Conservation (phyloP, 1,140 invertebrate species). For the Artemia franciscana region DNA sequence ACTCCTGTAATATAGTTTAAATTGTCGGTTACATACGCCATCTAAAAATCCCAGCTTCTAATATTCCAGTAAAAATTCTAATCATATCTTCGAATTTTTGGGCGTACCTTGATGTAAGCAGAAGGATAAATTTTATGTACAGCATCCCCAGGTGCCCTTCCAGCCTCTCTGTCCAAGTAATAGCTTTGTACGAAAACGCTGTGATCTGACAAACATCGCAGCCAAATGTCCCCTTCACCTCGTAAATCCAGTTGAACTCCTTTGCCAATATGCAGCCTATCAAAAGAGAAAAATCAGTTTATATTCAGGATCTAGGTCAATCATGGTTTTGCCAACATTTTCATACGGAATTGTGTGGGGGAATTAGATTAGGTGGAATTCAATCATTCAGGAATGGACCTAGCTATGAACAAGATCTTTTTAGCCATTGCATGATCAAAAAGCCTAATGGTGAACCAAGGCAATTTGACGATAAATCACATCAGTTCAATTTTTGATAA, state of each 20-base stretch:
- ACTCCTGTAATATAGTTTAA: too few relatives aligned
- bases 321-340: too few relatives aligned
- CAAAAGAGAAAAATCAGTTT: conserved; percentile 4
- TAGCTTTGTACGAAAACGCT: conserved; percentile 98
- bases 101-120: conserved; percentile 78
- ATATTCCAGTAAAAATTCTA: too few relatives aligned
- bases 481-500: too few relatives aligned
- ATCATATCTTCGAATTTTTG: too few relatives aligned
- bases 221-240: conserved; percentile 91
- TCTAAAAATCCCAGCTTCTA: too few relatives aligned
- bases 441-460: too few relatives aligned
- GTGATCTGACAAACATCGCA: conserved; percentile 85
- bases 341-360: not conserved
- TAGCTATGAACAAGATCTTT: too few relatives aligned
- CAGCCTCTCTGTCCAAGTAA: conserved; percentile 88
- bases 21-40: too few relatives aligned
- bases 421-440: too few relatives aligned
- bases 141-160: conserved; percentile 81
- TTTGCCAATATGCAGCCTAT: conserved; percentile 57
- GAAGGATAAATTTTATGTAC: conserved; percentile 97
- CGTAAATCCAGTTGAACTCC: conserved; percentile 78
- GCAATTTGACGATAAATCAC: too few relatives aligned
- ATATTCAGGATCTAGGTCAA: too few relatives aligned
- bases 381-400: not conserved
- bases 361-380: not conserved